Conservation (phyloP, 2,888 invertebrate species). For the Ephialtes manifestator region DNA sequence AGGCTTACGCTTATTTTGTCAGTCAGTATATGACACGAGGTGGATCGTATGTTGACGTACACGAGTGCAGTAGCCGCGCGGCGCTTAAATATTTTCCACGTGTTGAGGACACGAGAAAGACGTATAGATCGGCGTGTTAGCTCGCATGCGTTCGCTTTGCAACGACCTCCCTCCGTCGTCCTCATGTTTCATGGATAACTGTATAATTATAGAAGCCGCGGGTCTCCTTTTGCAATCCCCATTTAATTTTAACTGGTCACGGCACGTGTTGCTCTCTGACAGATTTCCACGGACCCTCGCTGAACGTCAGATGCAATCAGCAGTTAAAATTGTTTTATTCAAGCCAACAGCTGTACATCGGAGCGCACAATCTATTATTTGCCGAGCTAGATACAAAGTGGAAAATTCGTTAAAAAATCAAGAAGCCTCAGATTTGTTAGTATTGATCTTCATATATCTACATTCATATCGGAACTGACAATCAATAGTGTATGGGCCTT, state of each 20-base stretch:
- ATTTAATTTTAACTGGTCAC: conserved; percentile 32
- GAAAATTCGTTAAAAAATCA: not conserved
- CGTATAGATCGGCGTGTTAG: not conserved
- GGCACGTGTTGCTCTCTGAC: conserved; percentile 12
- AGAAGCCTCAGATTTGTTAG: not conserved
- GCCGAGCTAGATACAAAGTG: not conserved
- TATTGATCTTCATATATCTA: not conserved
- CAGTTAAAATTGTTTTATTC: not conserved
- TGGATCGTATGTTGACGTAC: not conserved
- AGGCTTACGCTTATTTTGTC: not conserved
- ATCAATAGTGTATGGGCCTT: not conserved
- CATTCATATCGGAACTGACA: not conserved
- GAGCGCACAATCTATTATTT: not conserved
- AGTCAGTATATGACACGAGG: not conserved
- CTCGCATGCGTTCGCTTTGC: not conserved
- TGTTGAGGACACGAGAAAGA: conserved; percentile 13
- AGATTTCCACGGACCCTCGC: not conserved
- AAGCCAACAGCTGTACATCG: not conserved
- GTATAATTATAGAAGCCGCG: conserved; percentile 32
- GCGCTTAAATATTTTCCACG: conserved; percentile 40
- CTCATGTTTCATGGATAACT: conserved; percentile 26
- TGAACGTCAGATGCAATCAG: not conserved
- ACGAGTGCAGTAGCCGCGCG: not conserved
- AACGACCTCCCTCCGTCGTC: not conserved
- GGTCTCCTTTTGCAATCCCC: conserved; percentile 16